Evolutionary conservation across 2,888 invertebrate species (phyloP).

Genomic region (Scaptomyza polygonia): DNA sequence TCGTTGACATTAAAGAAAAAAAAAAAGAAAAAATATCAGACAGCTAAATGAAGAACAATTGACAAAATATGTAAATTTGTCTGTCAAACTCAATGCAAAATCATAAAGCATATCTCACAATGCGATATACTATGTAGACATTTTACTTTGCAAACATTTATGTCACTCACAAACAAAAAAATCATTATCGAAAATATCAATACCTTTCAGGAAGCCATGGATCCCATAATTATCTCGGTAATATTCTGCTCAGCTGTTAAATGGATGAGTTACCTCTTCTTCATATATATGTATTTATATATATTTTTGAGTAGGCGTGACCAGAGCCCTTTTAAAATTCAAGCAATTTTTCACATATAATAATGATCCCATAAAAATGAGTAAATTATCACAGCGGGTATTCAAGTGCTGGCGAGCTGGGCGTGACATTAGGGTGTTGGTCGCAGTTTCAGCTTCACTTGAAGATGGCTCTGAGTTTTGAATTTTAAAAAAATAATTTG

Average conservation of each 20-base stretch:
- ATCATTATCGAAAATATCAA: not conserved
- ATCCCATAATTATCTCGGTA: slow-evolving; percentile 24
- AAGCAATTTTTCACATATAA: slow-evolving; percentile 47
- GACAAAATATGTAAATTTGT: slow-evolving; percentile 65
- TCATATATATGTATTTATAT: slow-evolving; percentile 5
- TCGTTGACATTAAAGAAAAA: slow-evolving; percentile 68
- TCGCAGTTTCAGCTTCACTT: slow-evolving; percentile 39
- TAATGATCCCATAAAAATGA: slow-evolving; percentile 48
- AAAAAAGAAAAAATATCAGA: slow-evolving; percentile 37
- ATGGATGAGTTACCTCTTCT: slow-evolving; percentile 25
- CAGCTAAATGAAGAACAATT: slow-evolving; percentile 39
- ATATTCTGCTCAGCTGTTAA: slow-evolving; percentile 55
- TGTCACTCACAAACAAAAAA: not conserved
- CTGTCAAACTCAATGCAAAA: slow-evolving; percentile 50
- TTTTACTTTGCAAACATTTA: not conserved
- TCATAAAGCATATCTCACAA: not conserved
- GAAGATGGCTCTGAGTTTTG: slow-evolving; percentile 35
- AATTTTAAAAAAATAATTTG: slow-evolving; percentile 56
- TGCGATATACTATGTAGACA: not conserved
- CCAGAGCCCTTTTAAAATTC: slow-evolving; percentile 45
- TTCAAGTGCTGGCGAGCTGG: slow-evolving; percentile 60
- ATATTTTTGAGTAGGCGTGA: slow-evolving; percentile 38
- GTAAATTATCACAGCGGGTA: slow-evolving; percentile 49
- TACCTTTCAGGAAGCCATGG: slow-evolving; percentile 4
- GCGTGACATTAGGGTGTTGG: slow-evolving; percentile 75